A percentile compares a stretch with the other conserved stretches of the same genome.
Evolutionary conservation across 2,797 vertebrate species (phyloP).

Genomic region (Mus minutoides): DNA sequence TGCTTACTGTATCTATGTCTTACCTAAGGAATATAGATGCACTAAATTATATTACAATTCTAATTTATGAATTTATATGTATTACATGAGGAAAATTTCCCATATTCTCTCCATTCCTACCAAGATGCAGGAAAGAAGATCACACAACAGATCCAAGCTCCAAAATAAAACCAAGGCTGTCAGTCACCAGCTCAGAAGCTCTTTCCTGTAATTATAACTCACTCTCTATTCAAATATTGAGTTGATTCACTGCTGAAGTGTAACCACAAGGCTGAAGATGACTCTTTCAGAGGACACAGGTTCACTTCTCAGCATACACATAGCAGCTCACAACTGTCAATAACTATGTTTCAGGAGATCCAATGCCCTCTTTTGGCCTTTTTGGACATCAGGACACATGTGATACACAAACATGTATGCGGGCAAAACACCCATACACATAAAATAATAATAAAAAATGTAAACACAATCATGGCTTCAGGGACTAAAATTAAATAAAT

Average conservation of each 20-base stretch:
- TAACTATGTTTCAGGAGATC: not conserved
- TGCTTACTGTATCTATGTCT: constrained; percentile 1
- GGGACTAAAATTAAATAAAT: not conserved
- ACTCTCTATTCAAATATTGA: not conserved
- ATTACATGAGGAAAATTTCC: constrained; percentile 6
- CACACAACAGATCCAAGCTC: not conserved
- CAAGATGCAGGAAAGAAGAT: not conserved
- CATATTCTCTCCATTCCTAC: not conserved
- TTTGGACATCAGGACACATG: not conserved
- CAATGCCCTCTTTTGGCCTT: not conserved
- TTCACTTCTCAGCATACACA: not conserved
- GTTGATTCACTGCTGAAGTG: not conserved
- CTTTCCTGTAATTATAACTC: not conserved
- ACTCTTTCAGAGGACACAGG: not conserved
- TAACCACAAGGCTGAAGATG: not conserved
- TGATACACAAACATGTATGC: not conserved
- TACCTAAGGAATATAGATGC: not conserved
- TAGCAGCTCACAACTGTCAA: too few relatives aligned
- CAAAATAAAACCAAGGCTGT: not conserved
- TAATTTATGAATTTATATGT: constrained; percentile 23
- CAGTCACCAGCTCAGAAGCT: not conserved
- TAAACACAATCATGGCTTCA: not conserved
- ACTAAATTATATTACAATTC: constrained; percentile 44
- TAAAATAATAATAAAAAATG: not conserved
- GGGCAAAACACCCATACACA: not conserved